Evolutionary conservation across 2,797 vertebrate genomes (phyloP).

Genomic region (Lutjanus campechanus): DNA sequence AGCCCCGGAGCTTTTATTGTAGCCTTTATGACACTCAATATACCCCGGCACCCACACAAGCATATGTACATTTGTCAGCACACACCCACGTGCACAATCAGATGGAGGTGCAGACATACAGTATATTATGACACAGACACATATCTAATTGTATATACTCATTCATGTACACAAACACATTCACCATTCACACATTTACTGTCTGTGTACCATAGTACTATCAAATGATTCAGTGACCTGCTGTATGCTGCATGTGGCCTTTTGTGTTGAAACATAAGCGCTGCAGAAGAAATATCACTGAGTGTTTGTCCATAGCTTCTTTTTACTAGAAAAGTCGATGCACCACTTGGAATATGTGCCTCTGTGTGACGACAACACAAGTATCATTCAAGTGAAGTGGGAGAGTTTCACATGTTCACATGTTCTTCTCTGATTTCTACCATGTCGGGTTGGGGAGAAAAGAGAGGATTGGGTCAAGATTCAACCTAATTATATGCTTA

Average conservation of each 20-base stretch:
- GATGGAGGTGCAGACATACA: neutral
- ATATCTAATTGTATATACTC: neutral
- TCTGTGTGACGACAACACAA: neutral
- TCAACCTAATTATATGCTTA: too few species aligned
- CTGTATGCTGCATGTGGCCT: conserved; percentile 21
- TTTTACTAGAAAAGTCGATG: conserved; percentile 33
- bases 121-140: neutral
- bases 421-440: neutral
- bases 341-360: neutral
- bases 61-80: conserved; percentile 34
- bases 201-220: conserved; percentile 8
- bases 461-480: neutral
- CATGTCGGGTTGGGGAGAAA: neutral
- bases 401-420: neutral
- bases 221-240: conserved; percentile 54
- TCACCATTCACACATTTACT: neutral
- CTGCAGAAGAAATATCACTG: neutral
- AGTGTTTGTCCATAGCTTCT: conserved; percentile 18
- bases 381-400: neutral
- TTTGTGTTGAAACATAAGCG: neutral
- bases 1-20: conserved; percentile 55
- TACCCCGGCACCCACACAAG: conserved; percentile 34
- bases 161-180: neutral
- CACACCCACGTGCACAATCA: conserved; percentile 25
- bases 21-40: conserved; percentile 58